Evolutionary conservation across 2,113 vertebrate genomes (phyloP).

Genomic region (Archilochus colubris): DNA sequence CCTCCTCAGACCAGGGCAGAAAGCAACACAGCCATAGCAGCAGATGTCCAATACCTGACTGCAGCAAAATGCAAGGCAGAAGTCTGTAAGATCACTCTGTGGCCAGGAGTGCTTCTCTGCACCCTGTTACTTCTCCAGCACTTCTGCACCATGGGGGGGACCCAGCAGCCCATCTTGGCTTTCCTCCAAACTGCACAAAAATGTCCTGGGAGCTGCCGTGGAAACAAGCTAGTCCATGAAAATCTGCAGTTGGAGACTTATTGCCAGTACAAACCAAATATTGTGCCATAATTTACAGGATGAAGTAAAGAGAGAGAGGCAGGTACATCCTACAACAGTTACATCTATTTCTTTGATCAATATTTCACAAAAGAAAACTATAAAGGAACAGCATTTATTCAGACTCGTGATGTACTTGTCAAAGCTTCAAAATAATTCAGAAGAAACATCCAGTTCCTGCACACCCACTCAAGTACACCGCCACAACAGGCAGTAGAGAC

Average conservation of each 20-base stretch:
- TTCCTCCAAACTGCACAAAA: not conserved
- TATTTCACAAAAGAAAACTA: not conserved
- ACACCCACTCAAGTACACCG: not conserved
- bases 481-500: fast-evolving
- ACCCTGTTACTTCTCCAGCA: fast-evolving
- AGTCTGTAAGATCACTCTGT: not conserved
- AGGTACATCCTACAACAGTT: not conserved
- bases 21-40: not conserved
- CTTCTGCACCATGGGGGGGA: not conserved
- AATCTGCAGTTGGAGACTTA: not conserved
- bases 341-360: not conserved
- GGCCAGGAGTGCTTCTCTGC: not conserved
- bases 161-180: not conserved
- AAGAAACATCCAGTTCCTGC: not conserved
- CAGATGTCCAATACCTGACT: not conserved
- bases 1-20: not conserved
- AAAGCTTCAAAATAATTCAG: not conserved
- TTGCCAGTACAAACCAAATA: not conserved
- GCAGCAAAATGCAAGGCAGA: not conserved
- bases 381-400: not conserved
- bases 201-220: not conserved
- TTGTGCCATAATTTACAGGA: not conserved
- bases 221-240: not conserved
- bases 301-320: not conserved
- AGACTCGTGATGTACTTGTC: not conserved